Conservation (phyloP, 2,888 invertebrate species). For the Epinotia bilunana region DNA sequence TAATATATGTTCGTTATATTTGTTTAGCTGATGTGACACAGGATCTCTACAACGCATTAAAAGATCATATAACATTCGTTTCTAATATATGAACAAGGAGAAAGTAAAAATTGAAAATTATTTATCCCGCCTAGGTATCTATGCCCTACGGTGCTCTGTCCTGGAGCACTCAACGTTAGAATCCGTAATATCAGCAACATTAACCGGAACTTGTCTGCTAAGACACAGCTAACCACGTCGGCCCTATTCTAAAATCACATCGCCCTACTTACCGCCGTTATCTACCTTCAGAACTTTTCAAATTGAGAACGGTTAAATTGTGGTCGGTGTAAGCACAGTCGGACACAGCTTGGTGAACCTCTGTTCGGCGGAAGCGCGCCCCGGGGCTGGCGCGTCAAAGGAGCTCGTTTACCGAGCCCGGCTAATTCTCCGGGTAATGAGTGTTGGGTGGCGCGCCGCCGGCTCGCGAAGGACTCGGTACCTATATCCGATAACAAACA, state of each 20-base stretch:
- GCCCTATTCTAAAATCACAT: background rate
- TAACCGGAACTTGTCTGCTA: background rate
- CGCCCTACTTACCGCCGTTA: background rate
- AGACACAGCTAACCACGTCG: background rate
- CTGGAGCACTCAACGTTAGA: background rate
- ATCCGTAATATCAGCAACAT: background rate
- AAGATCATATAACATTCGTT: background rate
- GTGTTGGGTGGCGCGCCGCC: background rate
- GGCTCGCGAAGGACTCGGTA: conserved; percentile 13
- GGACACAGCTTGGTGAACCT: background rate
- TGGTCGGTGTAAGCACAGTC: background rate
- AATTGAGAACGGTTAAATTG: background rate
- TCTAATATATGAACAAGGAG: background rate
- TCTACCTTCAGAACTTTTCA: background rate
- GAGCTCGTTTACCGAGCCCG: background rate
- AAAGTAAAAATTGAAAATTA: background rate
- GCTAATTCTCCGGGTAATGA: conserved; percentile 15
- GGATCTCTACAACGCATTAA: no score
- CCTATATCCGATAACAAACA: conserved; percentile 5
- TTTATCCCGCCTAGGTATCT: background rate
- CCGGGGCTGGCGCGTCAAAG: conserved; percentile 10
- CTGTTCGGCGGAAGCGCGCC: background rate
- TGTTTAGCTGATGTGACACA: no score
- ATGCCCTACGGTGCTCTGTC: background rate
- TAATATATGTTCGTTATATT: no score